These are phyloP conservation scores for Papilio elwesi DNA, from an alignment of 2,888 invertebrate species.

Conservation along the genomic window DNA sequence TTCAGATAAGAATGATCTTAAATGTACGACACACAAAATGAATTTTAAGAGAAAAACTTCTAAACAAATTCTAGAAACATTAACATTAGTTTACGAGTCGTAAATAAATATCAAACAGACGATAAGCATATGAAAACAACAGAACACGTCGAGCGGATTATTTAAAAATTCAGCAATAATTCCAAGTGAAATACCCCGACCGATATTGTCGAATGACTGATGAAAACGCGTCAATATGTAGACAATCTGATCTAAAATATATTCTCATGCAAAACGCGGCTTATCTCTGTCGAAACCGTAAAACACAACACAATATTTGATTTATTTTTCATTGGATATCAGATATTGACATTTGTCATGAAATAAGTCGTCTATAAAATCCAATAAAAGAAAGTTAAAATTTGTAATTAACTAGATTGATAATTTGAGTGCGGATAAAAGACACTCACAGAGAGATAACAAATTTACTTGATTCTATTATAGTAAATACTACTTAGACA, in stretches of 20 bases:
- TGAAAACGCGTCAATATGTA: slow-evolving; percentile 25
- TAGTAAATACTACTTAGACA: too few species aligned
- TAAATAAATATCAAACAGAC: slow-evolving; percentile 3
- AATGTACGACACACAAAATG: too few species aligned
- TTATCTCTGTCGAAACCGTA: slow-evolving; percentile 48
- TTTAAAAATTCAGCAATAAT: slow-evolving; percentile 20
- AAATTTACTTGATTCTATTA: too few species aligned
- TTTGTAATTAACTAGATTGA: too few species aligned
- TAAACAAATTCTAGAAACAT: too few species aligned
- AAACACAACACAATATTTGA: slow-evolving; percentile 42
- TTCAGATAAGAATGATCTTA: too few species aligned
- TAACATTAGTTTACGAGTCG: too few species aligned
- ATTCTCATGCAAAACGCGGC: slow-evolving; percentile 46
- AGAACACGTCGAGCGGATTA: not conserved
- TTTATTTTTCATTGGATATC: not conserved
- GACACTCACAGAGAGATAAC: too few species aligned
- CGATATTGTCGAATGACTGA: slow-evolving; percentile 32
- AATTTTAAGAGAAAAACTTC: too few species aligned
- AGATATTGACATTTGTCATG: slow-evolving; percentile 2
- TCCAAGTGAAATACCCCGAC: slow-evolving; percentile 23
- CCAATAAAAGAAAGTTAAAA: too few species aligned
- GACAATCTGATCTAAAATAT: slow-evolving; percentile 50
- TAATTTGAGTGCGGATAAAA: too few species aligned
- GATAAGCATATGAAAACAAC: not conserved
- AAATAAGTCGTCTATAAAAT: not conserved